Conservation (phyloP, 2,113 vertebrate genomes). For the Cephalopterus ornatus region DNA sequence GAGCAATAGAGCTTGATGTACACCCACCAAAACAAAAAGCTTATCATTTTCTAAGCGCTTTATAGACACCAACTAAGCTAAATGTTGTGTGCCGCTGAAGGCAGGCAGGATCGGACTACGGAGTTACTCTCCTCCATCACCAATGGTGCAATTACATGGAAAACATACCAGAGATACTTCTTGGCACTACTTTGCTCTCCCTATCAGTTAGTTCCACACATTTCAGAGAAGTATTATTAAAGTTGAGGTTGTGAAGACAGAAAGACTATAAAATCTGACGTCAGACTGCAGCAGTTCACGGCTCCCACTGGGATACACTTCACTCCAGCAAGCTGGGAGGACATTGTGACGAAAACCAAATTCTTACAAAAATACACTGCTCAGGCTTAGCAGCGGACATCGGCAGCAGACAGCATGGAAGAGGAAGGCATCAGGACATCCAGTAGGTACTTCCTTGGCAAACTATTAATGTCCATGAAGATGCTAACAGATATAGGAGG, state of each 20-base stretch:
- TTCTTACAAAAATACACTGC: not conserved
- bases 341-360: not conserved
- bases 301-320: not conserved
- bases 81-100: not conserved
- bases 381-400: fast-evolving
- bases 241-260: not conserved
- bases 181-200: not conserved
- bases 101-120: not conserved
- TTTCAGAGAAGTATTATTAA: not conserved
- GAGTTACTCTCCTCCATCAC: not conserved
- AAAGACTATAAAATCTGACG: not conserved
- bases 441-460: not conserved
- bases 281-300: not conserved
- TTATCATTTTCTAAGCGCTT: not conserved
- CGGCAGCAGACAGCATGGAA: not conserved
- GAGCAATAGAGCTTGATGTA: not conserved
- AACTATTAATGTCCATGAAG: not conserved
- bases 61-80: not conserved
- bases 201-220: not conserved
- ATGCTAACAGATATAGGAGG: not conserved
- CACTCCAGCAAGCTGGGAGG: not conserved
- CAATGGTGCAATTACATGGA: not conserved
- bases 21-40: not conserved
- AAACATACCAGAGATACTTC: not conserved
- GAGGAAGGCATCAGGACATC: not conserved